Percentiles rank a stretch among this genome's conserved stretches.
phyloP scores from a whole-genome alignment of 2,888 invertebrate species.

The Pollenia labialis region DNA sequence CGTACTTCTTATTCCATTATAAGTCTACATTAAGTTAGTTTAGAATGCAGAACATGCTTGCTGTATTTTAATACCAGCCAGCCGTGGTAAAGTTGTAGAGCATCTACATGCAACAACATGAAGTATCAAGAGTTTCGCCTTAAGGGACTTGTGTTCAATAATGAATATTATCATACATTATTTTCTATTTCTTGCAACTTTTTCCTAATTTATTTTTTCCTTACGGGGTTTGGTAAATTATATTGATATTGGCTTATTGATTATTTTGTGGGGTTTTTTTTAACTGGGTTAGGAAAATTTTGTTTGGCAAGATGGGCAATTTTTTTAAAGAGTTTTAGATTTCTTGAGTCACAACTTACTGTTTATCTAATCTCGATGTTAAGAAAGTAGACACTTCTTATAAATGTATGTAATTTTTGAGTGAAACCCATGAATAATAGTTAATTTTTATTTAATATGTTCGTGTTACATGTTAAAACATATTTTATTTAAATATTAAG shows the following conservation, averaged over 20 bases:
- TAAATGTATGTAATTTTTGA: too few relatives aligned
- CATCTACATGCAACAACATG: background rate
- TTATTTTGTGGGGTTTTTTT: too few relatives aligned
- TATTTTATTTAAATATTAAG: too few relatives aligned
- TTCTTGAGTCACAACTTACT: too few relatives aligned
- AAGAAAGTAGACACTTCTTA: too few relatives aligned
- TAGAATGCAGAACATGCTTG: constrained; percentile 25
- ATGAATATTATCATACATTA: constrained; percentile 33
- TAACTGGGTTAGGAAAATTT: too few relatives aligned
- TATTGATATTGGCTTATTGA: background rate
- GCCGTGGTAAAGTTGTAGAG: background rate
- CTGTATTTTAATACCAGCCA: background rate
- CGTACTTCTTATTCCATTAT: background rate
- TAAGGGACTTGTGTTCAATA: constrained; percentile 51
- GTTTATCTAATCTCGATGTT: too few relatives aligned
- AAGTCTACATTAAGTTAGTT: constrained; percentile 43
- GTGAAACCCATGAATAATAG: too few relatives aligned
- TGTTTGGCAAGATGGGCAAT: too few relatives aligned
- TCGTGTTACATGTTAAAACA: too few relatives aligned
- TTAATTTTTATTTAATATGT: too few relatives aligned
- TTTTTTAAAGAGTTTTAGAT: too few relatives aligned
- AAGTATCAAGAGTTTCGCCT: constrained; percentile 31
- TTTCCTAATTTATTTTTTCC: background rate
- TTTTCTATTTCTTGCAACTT: background rate
- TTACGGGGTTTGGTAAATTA: background rate